Conservation (phyloP, 2,888 invertebrate genomes). For the Dynastes tityus region DNA sequence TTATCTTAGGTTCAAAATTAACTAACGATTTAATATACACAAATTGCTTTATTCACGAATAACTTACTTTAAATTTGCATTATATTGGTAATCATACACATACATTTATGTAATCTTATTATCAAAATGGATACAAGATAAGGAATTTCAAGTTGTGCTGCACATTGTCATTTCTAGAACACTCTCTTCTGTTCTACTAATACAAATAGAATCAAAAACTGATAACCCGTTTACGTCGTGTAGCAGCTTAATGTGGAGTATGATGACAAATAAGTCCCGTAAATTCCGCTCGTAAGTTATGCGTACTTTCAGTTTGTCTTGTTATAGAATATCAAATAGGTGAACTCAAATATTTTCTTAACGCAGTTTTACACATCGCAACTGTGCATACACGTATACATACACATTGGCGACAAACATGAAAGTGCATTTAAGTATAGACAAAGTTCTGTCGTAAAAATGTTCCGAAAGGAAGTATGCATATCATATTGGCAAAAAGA, state of each 20-base stretch:
- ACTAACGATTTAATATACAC: too few species aligned
- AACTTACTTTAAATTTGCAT: too few species aligned
- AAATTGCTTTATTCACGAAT: too few species aligned
- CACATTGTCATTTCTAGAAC: neutral
- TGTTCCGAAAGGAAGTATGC: conserved; percentile 31
- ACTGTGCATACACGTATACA: neutral
- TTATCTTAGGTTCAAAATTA: too few species aligned
- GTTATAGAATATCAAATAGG: conserved; percentile 33
- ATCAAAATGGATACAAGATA: too few species aligned
- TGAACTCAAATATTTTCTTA: conserved; percentile 44
- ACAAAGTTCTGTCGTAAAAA: conserved; percentile 24
- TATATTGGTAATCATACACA: too few species aligned
- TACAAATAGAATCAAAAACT: conserved; percentile 22
- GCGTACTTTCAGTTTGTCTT: conserved; percentile 43
- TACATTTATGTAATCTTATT: too few species aligned
- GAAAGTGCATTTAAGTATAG: conserved; percentile 29
- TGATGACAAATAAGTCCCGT: conserved; percentile 4
- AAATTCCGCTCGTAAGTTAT: conserved; percentile 28
- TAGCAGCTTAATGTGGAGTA: conserved; percentile 18
- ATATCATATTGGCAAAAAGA: too few species aligned
- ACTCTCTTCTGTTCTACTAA: conserved; percentile 1
- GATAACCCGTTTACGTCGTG: conserved; percentile 9
- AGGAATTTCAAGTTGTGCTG: too few species aligned
- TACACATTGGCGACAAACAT: neutral
- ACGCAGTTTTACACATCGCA: conserved; percentile 35